Evolutionary conservation across 2,797 vertebrate genomes (phyloP).

Genomic region (Luscinia megarhynchos): DNA sequence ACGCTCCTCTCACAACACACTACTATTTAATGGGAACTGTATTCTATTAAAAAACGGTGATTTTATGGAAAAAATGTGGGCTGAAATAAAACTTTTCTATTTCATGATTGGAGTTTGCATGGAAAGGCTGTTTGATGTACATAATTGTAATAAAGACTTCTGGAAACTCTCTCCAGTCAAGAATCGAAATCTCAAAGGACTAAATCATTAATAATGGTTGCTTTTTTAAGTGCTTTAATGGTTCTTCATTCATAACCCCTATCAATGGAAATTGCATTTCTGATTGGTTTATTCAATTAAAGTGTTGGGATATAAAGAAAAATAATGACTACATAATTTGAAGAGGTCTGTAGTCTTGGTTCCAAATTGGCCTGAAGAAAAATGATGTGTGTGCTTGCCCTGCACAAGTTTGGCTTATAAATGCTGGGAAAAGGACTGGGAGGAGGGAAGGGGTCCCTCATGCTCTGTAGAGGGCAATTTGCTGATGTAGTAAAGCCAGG

Average conservation of each 20-base stretch:
- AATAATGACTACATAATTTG: not conserved
- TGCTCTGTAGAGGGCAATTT: not conserved
- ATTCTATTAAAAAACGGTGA: not conserved
- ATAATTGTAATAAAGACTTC: not conserved
- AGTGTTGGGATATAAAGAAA: not conserved
- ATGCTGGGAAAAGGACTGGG: not conserved
- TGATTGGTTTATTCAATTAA: slow-evolving; percentile 21
- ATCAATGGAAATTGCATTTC: not conserved
- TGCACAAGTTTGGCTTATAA: accelerated
- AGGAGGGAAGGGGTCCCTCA: not conserved
- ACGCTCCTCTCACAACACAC: not conserved
- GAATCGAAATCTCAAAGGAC: not conserved
- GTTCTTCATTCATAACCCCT: slow-evolving; percentile 31
- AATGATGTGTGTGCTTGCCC: not conserved
- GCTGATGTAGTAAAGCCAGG: not conserved
- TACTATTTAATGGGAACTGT: not conserved
- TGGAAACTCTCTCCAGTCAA: not conserved
- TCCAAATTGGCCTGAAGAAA: not conserved
- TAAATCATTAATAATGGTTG: slow-evolving; percentile 41
- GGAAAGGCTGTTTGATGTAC: not conserved
- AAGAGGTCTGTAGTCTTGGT: not conserved
- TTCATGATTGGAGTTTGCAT: slow-evolving; percentile 35
- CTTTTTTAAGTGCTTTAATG: slow-evolving; percentile 73
- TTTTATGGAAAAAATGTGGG: slow-evolving; percentile 37
- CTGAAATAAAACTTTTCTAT: not conserved